A percentile compares a stretch with the other conserved stretches of the same genome.
Evolutionary conservation across 2,888 invertebrate species (phyloP).

Genomic region (Eumacrocentrus americanus): DNA sequence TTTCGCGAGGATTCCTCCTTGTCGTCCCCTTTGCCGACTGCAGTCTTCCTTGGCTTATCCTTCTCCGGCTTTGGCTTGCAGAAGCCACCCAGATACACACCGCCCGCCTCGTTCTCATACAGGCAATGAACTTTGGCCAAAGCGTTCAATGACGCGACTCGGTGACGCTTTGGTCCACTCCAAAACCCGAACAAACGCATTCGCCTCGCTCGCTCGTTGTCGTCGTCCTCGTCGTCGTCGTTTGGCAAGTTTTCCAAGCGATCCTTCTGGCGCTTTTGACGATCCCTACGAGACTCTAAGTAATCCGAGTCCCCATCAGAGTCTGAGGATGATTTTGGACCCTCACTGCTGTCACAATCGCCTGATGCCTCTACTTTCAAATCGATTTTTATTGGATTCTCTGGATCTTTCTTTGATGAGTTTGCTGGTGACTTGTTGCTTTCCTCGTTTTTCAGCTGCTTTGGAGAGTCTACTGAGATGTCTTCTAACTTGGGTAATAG

Average conservation of each 20-base stretch:
- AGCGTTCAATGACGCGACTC: slow-evolving; percentile 89
- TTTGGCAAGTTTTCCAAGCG: slow-evolving; percentile 28
- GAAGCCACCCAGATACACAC: slow-evolving; percentile 68
- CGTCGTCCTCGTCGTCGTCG: slow-evolving; percentile 30
- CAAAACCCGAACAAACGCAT: slow-evolving; percentile 73
- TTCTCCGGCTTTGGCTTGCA: slow-evolving; percentile 65
- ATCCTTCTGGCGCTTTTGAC: slow-evolving; percentile 65
- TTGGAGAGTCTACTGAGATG: slow-evolving; percentile 23
- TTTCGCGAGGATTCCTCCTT: slow-evolving; percentile 43
- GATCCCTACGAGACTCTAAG: slow-evolving; percentile 56
- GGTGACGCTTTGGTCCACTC: slow-evolving; percentile 80
- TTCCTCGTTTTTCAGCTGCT: slow-evolving; percentile 36
- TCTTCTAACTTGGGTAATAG: slow-evolving; percentile 40
- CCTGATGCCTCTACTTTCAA: slow-evolving; percentile 43
- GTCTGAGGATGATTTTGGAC: slow-evolving; percentile 36
- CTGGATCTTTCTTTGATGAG: slow-evolving; percentile 42
- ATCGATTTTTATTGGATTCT: slow-evolving; percentile 41
- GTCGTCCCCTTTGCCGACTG: slow-evolving; percentile 56
- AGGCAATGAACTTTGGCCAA: slow-evolving; percentile 89
- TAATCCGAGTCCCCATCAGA: slow-evolving; percentile 58
- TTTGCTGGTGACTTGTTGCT: slow-evolving; percentile 33
- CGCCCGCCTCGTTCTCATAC: slow-evolving; percentile 85
- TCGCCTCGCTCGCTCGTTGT: slow-evolving; percentile 54
- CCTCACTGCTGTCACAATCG: slow-evolving; percentile 34
- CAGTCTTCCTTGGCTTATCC: slow-evolving; percentile 62